Percentiles rank a stretch among this genome's conserved stretches.
These are phyloP conservation scores for Columba livia DNA, from an alignment of 2,113 vertebrate species.

Conservation along the genomic window DNA sequence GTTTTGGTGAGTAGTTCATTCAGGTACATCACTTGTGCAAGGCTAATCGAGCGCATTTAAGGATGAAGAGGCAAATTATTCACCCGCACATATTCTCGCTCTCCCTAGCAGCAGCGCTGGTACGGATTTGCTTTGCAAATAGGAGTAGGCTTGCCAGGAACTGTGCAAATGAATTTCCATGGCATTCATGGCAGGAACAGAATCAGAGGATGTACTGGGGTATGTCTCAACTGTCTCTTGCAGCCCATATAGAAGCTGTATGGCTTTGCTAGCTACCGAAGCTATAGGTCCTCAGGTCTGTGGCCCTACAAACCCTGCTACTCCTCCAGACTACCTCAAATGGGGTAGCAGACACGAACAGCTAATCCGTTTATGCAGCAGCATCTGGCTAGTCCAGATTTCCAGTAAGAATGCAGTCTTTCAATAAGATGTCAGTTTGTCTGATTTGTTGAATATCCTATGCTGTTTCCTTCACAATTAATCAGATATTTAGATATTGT, in stretches of 20 bases:
- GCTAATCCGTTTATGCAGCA: slow-evolving; percentile 1
- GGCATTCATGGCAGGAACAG: not conserved
- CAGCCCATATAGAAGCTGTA: not conserved
- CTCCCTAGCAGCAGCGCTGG: not conserved
- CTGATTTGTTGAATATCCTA: not conserved
- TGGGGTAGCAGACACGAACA: not conserved
- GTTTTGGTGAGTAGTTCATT: not conserved
- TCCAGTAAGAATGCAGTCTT: slow-evolving; percentile 3
- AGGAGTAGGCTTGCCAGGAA: not conserved
- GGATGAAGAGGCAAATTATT: not conserved
- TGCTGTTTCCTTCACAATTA: not conserved
- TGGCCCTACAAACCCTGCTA: not conserved
- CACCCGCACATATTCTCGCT: not conserved
- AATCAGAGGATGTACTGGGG: not conserved
- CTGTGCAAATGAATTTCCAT: not conserved
- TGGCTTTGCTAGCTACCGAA: not conserved
- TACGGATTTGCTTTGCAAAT: slow-evolving; percentile 37
- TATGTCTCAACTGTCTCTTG: not conserved
- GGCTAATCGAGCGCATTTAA: not conserved
- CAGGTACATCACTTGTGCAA: not conserved
- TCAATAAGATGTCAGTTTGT: not conserved
- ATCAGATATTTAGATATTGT: not conserved
- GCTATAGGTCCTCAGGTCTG: not conserved
- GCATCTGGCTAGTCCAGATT: slow-evolving; percentile 14
- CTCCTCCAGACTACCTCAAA: not conserved